Evolutionary conservation across 2,888 invertebrate species (phyloP).

Genomic region (Erebia palarica): DNA sequence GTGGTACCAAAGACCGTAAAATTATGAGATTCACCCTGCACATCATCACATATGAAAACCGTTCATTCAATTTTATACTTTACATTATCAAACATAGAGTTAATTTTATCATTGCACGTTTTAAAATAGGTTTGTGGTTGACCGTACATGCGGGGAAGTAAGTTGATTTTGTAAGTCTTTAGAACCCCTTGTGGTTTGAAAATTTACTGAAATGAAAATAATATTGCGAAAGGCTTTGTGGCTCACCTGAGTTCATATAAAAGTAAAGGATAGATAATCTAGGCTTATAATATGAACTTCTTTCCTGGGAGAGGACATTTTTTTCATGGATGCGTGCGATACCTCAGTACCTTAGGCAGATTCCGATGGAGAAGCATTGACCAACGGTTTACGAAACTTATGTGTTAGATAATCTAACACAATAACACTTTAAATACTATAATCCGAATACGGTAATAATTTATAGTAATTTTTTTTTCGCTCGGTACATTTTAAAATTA

Average conservation of each 20-base stretch:
- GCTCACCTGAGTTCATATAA: neutral
- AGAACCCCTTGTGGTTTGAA: slow-evolving; percentile 28
- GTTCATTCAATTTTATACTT: slow-evolving; percentile 2
- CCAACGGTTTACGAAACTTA: too few species aligned
- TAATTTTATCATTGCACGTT: slow-evolving; percentile 3
- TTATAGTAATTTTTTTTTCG: too few species aligned
- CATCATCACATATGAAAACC: slow-evolving; percentile 10
- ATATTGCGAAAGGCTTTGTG: neutral
- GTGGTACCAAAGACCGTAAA: slow-evolving; percentile 34
- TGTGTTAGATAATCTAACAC: too few species aligned
- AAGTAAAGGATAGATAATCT: neutral
- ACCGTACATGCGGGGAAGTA: slow-evolving; percentile 20
- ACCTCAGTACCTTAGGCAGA: too few species aligned
- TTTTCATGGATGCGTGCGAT: too few species aligned
- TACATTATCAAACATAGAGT: slow-evolving; percentile 1
- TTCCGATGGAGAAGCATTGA: too few species aligned
- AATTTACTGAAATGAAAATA: slow-evolving; percentile 25
- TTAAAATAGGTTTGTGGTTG: slow-evolving; percentile 1
- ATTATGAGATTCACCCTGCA: slow-evolving; percentile 30
- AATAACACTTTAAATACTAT: too few species aligned
- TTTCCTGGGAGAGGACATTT: too few species aligned
- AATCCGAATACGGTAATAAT: too few species aligned
- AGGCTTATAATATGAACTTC: neutral
- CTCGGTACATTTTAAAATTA: too few species aligned
- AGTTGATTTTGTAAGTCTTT: slow-evolving; percentile 33